Conservation (phyloP, 2,888 invertebrate species). For the Pristionchus entomophagus region DNA sequence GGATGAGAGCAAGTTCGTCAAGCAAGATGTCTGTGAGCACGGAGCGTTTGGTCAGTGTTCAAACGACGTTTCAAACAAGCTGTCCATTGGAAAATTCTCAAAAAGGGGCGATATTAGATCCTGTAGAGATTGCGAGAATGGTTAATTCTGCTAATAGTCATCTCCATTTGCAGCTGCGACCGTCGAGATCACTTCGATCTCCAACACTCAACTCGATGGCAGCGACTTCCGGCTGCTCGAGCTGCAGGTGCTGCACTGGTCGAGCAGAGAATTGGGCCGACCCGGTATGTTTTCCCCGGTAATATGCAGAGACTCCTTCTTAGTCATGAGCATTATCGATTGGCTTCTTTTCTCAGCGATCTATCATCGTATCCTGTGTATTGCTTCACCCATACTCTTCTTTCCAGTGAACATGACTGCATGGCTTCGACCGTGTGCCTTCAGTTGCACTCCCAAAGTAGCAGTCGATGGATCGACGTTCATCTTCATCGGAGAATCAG, state of each 20-base stretch:
- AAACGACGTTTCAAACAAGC: not conserved
- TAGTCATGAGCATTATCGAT: too few relatives aligned
- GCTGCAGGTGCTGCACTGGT: constrained; percentile 29
- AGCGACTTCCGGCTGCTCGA: not conserved
- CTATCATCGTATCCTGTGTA: not conserved
- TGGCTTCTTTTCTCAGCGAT: not conserved
- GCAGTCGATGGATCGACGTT: constrained; percentile 21
- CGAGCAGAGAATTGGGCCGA: not conserved
- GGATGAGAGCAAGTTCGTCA: not conserved
- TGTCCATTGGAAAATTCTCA: not conserved
- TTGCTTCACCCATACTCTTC: not conserved
- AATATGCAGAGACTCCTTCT: too few relatives aligned
- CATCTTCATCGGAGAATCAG: constrained; percentile 13
- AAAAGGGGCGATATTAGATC: not conserved
- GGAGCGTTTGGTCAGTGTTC: constrained; percentile 26
- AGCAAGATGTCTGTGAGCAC: constrained; percentile 23
- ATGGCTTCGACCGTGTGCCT: not conserved
- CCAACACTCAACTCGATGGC: not conserved
- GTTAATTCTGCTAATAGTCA: too few relatives aligned
- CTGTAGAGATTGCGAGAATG: too few relatives aligned
- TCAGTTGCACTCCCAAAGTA: constrained; percentile 44
- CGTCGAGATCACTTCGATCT: not conserved
- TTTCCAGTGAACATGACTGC: not conserved
- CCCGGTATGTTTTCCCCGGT: not conserved
- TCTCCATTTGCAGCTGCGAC: constrained; percentile 36